A percentile compares a stretch with the other conserved stretches of the same genome.
phyloP scores from a whole-genome alignment of 2,888 invertebrate species.

The Ditula angustiorana region DNA sequence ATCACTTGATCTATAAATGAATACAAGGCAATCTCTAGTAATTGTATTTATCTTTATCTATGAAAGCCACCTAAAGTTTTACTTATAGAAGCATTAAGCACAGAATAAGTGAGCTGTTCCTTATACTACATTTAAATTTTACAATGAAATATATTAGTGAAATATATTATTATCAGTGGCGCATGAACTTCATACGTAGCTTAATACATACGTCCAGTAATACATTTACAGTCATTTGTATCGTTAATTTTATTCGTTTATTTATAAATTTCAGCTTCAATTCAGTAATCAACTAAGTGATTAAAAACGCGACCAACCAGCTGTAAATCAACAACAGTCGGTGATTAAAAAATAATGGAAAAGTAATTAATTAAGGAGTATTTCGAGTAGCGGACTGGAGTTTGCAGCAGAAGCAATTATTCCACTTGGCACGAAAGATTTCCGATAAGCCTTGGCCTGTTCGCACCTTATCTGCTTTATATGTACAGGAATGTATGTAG shows the following conservation, averaged over 20 bases:
- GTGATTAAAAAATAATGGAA: conserved; percentile 12
- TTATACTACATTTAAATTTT: too few relatives aligned
- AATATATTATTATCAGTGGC: too few relatives aligned
- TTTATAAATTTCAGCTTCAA: neutral
- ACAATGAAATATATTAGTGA: too few relatives aligned
- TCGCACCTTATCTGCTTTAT: neutral
- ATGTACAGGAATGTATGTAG: neutral
- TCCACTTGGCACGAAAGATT: conserved; percentile 4
- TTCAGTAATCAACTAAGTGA: neutral
- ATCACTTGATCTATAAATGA: neutral
- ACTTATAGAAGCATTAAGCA: too few relatives aligned
- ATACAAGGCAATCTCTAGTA: too few relatives aligned
- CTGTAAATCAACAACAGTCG: conserved; percentile 11
- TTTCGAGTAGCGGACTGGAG: conserved; percentile 8
- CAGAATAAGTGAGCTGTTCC: too few relatives aligned
- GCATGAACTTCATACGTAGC: too few relatives aligned
- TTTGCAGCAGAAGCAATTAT: conserved; percentile 2
- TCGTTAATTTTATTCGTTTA: neutral
- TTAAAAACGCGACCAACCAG: conserved; percentile 5
- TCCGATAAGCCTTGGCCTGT: conserved; percentile 1
- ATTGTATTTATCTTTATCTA: too few relatives aligned
- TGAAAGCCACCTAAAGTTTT: too few relatives aligned
- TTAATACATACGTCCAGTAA: too few relatives aligned
- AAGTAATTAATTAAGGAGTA: conserved; percentile 10
- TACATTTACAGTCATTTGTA: neutral